phyloP scores from a whole-genome alignment of 2,888 invertebrate genomes.

The Acholoe squamosa region DNA sequence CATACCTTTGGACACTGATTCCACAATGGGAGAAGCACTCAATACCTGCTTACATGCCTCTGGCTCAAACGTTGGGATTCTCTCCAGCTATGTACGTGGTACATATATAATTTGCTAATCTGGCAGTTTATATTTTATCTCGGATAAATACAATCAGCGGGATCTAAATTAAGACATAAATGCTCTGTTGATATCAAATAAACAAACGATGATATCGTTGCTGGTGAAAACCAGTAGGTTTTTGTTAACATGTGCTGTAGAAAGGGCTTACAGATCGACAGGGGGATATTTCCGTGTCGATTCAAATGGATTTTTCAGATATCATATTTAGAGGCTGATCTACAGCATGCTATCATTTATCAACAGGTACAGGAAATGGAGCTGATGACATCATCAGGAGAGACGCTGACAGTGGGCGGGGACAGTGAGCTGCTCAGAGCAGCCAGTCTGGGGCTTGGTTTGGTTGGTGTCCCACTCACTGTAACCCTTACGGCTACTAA shows the following conservation, averaged over 20 bases:
- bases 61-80: not conserved
- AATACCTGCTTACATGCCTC: not conserved
- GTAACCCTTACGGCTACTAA: not conserved
- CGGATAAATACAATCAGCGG: no score
- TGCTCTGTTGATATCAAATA: not conserved
- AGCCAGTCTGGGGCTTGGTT: not conserved
- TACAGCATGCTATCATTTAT: not conserved
- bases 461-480: not conserved
- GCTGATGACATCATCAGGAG: not conserved
- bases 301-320: no score
- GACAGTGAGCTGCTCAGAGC: not conserved
- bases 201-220: not conserved
- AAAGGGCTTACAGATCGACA: not conserved
- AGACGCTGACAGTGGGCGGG: not conserved
- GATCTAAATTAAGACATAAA: not conserved
- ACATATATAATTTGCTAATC: no score
- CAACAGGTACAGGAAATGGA: constrained; percentile 5
- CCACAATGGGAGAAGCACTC: not conserved
- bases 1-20: not conserved
- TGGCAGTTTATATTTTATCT: no score
- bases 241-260: not conserved
- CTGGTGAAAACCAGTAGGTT: not conserved
- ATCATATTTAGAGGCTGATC: not conserved
- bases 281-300: no score
- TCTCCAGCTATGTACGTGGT: not conserved